Evolutionary conservation across 2,888 invertebrate genomes (phyloP), one percentile per base, ranked within the genome.

Genomic region (Argynnis bischoffii): DNA sequence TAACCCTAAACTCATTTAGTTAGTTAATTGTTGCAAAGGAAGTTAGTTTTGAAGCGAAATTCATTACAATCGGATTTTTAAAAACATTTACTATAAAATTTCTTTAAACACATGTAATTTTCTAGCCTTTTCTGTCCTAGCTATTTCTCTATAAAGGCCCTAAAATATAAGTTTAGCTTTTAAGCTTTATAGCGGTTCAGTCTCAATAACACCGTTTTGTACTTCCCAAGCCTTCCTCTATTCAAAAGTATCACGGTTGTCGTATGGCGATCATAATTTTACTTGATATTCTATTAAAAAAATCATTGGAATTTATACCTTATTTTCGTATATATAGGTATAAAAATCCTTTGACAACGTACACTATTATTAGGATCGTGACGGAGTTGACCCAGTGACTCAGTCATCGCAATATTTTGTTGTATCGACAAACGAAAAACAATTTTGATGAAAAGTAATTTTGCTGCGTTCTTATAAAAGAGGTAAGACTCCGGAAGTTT

Each of bases 191-290:
- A 48, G 46, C 21, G 15, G 47, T 47, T 66, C 53, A 60, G 48
- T 65, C 56, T 65, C 60, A 69, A 66, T 63, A 66, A 66, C 69
- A 59, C 18, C 50, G 55, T 55, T 64, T 67, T 67, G 60, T 67
- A 63, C 26, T 63, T 21, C 55, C 54, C 61, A 55, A 61, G 61
- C 65, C 57, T 63, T 66, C 61, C 59, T 69, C 55, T 63, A 63
- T 68, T 64, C 59, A 64, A 46, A 59, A 60, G 64, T 60, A 64
- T 59, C 63, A 57, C 67, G 68, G 63, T 59, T 63, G 67, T 68
- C 70, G 64, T 61, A 61, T 64, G 66, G 63, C 55, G 55, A 69
- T 71, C 69, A 66, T 71, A 71, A 66, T 65, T 69, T 68, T 68
- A 64, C 69, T 64, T 69, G 55, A 56, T 66, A 66, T 66, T 60